These are phyloP conservation scores for Serranus cabrilla DNA, from an alignment of 2,797 vertebrate genomes.

Conservation along the genomic window DNA sequence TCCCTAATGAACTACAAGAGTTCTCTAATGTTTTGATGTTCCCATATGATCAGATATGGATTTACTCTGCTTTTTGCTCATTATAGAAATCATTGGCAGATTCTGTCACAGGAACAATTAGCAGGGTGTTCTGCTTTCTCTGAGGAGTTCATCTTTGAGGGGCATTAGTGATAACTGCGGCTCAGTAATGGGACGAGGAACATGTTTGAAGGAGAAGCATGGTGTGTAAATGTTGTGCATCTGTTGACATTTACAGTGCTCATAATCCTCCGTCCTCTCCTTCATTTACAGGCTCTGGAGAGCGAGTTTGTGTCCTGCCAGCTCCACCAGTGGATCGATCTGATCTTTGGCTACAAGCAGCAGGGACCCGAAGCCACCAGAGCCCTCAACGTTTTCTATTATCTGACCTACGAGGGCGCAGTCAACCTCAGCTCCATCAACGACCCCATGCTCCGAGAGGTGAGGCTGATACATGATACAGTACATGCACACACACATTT, in stretches of 20 bases:
- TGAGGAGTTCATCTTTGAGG: constrained; percentile 51
- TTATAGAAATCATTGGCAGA: constrained; percentile 74
- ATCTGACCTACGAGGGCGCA: constrained; percentile 95
- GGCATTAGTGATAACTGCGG: constrained; percentile 62
- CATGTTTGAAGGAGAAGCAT: constrained; percentile 32
- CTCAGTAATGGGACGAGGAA: constrained; percentile 54
- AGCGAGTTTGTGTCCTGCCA: constrained; percentile 99
- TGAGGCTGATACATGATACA: constrained; percentile 66
- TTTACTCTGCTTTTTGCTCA: constrained; percentile 61
- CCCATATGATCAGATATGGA: constrained; percentile 72
- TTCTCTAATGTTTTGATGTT: constrained; percentile 72
- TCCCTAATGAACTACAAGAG: constrained; percentile 76
- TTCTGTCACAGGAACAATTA: constrained; percentile 66
- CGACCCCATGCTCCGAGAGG: constrained; percentile 95
- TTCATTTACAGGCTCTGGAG: constrained; percentile 90
- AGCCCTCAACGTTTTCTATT: constrained; percentile 96
- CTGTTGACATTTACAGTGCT: constrained; percentile 52
- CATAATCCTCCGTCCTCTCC: constrained; percentile 13
- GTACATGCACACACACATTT: constrained; percentile 9
- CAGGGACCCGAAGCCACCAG: constrained; percentile 95
- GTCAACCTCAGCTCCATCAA: constrained; percentile 94
- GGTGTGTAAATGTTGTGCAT: constrained; percentile 35
- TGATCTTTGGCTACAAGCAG: constrained; percentile 99
- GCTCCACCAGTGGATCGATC: constrained; percentile 99
- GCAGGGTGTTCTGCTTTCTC: constrained; percentile 45